A percentile compares a stretch with the other conserved stretches of the same genome.
These are phyloP conservation scores for Drosophila tani DNA, from an alignment of 1,140 invertebrate genomes.

Conservation along the genomic window DNA sequence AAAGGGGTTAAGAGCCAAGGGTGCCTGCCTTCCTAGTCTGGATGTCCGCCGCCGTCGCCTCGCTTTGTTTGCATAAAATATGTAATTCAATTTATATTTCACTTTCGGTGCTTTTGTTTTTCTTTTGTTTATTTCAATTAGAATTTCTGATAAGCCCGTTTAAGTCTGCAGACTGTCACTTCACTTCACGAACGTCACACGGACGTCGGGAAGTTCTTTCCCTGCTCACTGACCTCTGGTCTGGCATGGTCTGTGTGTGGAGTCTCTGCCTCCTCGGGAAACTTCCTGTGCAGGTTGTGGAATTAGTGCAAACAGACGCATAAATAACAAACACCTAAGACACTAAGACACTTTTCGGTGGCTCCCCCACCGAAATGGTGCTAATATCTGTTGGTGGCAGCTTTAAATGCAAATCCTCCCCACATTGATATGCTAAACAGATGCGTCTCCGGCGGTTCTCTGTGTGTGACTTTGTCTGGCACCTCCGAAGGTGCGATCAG, in stretches of 20 bases:
- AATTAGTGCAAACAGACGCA: conserved; percentile 78
- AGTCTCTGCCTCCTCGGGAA: neutral
- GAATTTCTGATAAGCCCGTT: conserved; percentile 74
- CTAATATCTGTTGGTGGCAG: conserved; percentile 70
- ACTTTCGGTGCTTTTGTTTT: conserved; percentile 52
- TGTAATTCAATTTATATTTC: conserved; percentile 55
- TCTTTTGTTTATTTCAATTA: conserved; percentile 68
- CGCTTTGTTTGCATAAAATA: conserved; percentile 51
- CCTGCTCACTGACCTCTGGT: conserved; percentile 25
- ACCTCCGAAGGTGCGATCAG: conserved; percentile 6
- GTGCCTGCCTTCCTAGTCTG: conserved; percentile 4
- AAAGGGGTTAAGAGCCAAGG: conserved; percentile 17
- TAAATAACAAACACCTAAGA: conserved; percentile 76
- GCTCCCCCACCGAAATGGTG: conserved; percentile 33
- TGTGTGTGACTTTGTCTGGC: conserved; percentile 53
- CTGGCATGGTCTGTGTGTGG: conserved; percentile 17
- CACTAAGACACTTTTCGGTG: conserved; percentile 49
- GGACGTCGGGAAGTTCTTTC: conserved; percentile 5
- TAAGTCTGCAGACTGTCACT: conserved; percentile 64
- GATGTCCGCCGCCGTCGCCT: conserved; percentile 6
- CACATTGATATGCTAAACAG: conserved; percentile 78
- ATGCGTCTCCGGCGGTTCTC: conserved; percentile 45
- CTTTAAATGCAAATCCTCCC: conserved; percentile 75
- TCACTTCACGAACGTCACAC: conserved; percentile 7
- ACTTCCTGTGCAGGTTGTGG: conserved; percentile 23